Evolutionary conservation across 2,797 vertebrate genomes (phyloP).

Genomic region (Dermochelys coriacea): DNA sequence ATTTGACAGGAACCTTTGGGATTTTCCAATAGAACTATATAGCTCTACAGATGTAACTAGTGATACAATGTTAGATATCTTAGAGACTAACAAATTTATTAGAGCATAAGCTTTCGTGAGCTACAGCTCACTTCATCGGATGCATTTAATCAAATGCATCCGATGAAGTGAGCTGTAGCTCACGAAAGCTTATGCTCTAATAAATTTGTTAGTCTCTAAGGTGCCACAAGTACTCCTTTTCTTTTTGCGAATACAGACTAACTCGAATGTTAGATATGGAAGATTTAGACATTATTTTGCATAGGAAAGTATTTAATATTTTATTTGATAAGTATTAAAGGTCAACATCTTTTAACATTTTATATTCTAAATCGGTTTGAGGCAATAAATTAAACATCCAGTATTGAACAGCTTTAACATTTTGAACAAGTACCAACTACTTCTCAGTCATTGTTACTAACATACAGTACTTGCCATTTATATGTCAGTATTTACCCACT

Average conservation of each 20-base stretch:
- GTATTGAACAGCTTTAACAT: background rate
- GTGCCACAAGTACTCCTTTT: no score
- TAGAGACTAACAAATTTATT: no score
- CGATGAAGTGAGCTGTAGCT: no score
- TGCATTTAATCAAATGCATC: no score
- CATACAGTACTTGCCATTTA: background rate
- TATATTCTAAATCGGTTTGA: background rate
- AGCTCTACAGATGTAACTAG: slow-evolving; percentile 41
- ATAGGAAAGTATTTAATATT: background rate
- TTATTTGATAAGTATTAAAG: slow-evolving; percentile 2
- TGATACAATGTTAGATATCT: slow-evolving; percentile 22
- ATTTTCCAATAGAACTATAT: slow-evolving; percentile 37
- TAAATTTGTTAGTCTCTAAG: no score
- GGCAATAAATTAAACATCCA: background rate
- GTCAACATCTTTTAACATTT: background rate
- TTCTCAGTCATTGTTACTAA: background rate
- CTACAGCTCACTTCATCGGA: no score
- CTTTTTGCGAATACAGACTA: no score
- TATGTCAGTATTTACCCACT: background rate
- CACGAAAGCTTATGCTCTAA: no score
- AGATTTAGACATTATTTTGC: background rate
- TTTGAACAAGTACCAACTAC: background rate
- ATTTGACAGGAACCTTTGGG: slow-evolving; percentile 19
- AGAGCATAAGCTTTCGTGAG: no score
- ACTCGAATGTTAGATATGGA: slow-evolving; percentile 27